Conservation (phyloP, 1,140 invertebrate species). For the Drosophila ercepeae region DNA sequence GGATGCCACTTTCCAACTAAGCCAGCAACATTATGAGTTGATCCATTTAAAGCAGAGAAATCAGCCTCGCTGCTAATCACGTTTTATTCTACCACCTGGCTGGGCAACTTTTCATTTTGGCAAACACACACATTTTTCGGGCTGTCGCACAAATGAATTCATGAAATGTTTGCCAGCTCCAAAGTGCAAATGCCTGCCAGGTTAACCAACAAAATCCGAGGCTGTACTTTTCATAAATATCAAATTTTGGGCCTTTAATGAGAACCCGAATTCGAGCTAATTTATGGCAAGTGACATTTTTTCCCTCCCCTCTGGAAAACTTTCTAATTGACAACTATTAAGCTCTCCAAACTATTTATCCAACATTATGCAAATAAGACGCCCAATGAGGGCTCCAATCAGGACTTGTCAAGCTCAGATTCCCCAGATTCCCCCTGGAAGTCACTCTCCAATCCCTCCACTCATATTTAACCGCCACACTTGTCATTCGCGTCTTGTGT, state of each 20-base stretch:
- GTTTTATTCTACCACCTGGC: conserved; percentile 39
- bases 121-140: conserved; percentile 61
- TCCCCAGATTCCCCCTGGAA: too few species aligned
- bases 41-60: conserved; percentile 40
- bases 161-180: conserved; percentile 68
- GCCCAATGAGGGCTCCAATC: conserved; percentile 30
- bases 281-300: background rate
- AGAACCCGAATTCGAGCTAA: background rate
- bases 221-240: conserved; percentile 34
- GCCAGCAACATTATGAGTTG: conserved; percentile 11
- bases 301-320: background rate
- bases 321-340: conserved; percentile 31
- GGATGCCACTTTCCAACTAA: conserved; percentile 15
- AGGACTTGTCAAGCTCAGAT: conserved; percentile 8
- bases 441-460: background rate
- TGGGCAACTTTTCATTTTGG: conserved; percentile 61
- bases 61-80: conserved; percentile 32
- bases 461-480: conserved; percentile 17
- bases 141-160: conserved; percentile 69
- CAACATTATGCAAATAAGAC: conserved; percentile 66
- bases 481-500: conserved; percentile 67
- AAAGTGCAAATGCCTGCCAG: conserved; percentile 59
- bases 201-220: conserved; percentile 20
- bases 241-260: conserved; percentile 25
- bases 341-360: conserved; percentile 40